Evolutionary conservation across 1,140 invertebrate species (phyloP).

Genomic region (Tenebrio molitor): DNA sequence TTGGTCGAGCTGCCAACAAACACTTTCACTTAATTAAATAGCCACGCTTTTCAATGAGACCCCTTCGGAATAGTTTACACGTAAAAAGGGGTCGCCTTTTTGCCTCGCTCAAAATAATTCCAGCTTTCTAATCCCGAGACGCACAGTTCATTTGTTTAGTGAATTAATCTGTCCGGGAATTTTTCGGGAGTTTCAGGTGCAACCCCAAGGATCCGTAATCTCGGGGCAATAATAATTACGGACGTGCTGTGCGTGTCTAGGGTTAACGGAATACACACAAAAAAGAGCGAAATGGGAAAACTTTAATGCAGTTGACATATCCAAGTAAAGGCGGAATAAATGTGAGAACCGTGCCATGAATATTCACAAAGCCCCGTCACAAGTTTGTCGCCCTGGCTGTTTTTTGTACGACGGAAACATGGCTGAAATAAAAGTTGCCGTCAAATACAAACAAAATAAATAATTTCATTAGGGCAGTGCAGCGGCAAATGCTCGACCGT

Average conservation of each 20-base stretch:
- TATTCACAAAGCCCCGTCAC: constrained; percentile 20
- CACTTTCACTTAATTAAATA: constrained; percentile 3
- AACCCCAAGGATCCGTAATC: neutral
- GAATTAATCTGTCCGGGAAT: too few relatives aligned
- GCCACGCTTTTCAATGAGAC: constrained; percentile 1
- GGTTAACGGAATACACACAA: constrained; percentile 6
- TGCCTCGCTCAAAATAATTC: neutral
- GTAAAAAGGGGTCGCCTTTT: neutral
- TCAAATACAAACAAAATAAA: constrained; percentile 16
- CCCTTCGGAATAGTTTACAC: too few relatives aligned
- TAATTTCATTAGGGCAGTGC: constrained; percentile 33
- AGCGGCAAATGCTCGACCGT: neutral
- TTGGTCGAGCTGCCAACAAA: neutral
- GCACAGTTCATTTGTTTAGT: too few relatives aligned
- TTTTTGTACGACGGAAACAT: neutral
- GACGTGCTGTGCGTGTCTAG: neutral
- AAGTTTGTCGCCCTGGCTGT: constrained; percentile 8
- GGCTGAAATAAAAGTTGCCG: constrained; percentile 4
- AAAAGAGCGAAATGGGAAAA: constrained; percentile 30
- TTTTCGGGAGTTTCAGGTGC: too few relatives aligned
- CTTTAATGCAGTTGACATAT: constrained; percentile 38
- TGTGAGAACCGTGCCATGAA: constrained; percentile 33
- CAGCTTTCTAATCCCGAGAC: too few relatives aligned
- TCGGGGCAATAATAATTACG: constrained; percentile 12
- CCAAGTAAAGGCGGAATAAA: constrained; percentile 36